Evolutionary conservation across 2,113 vertebrate genomes (phyloP).

Genomic region (Numenius arquata): DNA sequence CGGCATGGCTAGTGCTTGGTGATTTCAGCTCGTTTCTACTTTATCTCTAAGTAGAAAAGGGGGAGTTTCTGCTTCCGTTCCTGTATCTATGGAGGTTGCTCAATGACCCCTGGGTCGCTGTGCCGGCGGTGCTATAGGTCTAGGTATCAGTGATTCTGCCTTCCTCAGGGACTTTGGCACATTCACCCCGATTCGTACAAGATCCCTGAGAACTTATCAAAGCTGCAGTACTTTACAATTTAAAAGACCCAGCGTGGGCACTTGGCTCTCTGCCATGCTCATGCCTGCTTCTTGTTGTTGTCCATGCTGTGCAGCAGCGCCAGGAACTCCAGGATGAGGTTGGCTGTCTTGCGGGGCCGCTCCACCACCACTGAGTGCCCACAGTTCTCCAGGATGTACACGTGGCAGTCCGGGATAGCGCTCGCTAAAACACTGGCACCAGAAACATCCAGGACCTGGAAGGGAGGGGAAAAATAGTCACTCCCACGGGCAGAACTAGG

Average conservation of each 20-base stretch:
- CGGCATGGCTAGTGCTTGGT: constrained; percentile 13
- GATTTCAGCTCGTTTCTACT: constrained; percentile 39
- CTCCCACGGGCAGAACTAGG: background rate
- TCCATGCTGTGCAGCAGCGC: constrained; percentile 74
- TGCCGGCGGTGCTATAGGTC: constrained; percentile 35
- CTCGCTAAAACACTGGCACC: constrained; percentile 80
- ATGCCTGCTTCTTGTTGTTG: constrained; percentile 82
- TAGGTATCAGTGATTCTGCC: constrained; percentile 22
- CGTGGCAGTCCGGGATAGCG: constrained; percentile 77
- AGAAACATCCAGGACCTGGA: constrained; percentile 89
- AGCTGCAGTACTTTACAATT: constrained; percentile 31
- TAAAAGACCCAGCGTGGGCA: background rate
- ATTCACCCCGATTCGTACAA: constrained; percentile 31
- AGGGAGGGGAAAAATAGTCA: background rate
- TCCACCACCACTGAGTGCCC: constrained; percentile 91
- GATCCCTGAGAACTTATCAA: constrained; percentile 77
- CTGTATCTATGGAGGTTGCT: constrained; percentile 27
- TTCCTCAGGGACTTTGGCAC: constrained; percentile 75
- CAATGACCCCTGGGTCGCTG: constrained; percentile 42
- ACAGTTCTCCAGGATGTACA: constrained; percentile 88
- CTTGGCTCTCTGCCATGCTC: background rate
- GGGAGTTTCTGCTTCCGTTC: constrained; percentile 36
- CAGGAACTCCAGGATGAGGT: constrained; percentile 86
- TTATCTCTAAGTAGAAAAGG: constrained; percentile 58
- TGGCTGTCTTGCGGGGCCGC: constrained; percentile 86